A percentile compares a stretch with the other conserved stretches of the same genome.
Conservation (phyloP, 2,888 invertebrate species). For the Epistrophe eligans region DNA sequence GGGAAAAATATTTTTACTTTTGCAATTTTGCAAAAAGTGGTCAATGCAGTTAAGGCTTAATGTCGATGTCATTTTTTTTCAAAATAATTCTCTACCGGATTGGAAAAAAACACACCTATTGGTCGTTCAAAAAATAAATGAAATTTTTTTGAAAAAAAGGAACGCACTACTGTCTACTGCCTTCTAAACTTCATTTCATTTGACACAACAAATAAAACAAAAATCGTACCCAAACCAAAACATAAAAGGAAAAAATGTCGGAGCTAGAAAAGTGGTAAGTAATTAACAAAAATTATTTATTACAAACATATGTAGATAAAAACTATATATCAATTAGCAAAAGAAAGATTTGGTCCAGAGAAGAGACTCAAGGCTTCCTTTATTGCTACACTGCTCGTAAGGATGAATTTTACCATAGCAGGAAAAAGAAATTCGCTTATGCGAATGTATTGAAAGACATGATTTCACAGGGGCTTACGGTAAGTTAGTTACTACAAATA, state of each 20-base stretch:
- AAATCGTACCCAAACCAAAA: too few species aligned
- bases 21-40: too few species aligned
- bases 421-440: background rate
- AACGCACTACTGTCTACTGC: too few species aligned
- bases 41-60: too few species aligned
- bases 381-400: background rate
- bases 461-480: background rate
- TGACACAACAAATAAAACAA: too few species aligned
- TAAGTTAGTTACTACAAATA: background rate
- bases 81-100: too few species aligned
- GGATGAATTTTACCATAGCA: background rate
- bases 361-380: background rate
- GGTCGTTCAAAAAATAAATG: too few species aligned
- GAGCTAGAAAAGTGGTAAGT: background rate
- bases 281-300: background rate
- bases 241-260: background rate
- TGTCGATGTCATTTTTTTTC: too few species aligned
- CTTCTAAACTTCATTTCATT: too few species aligned
- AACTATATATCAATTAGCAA: slow-evolving; percentile 1
- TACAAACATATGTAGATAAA: background rate
- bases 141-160: too few species aligned
- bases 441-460: background rate
- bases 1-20: too few species aligned
- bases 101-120: too few species aligned
- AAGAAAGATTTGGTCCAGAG: background rate